Base-by-base conservation (phyloP, 2,888 invertebrate species). In the Volucella bombylans region DNA sequence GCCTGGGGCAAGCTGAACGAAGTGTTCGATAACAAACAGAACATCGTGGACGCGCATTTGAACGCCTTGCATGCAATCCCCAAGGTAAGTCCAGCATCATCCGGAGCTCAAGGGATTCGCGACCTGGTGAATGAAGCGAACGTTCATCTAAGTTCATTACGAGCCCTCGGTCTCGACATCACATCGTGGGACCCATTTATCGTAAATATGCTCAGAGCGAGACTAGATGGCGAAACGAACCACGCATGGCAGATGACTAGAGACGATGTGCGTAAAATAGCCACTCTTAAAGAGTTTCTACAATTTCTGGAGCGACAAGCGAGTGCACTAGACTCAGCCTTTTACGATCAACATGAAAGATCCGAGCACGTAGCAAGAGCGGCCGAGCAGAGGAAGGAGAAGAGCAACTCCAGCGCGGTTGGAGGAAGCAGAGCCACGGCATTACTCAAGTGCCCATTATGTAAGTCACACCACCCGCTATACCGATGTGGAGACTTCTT, bases 41-140 rank as follows among this genome's bases (percentile, higher is more conserved):
- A 49, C n/a, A 49, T 49, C 1, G 62, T 62, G 18, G 62, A 62
- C 12, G 54, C 45, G 0, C 45, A 62, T 62, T 38, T 54, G 8
- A 72, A 62, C 18, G 59, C 61, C 11, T n/a, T 71, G 0, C 71
- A 71, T 23, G 61, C 23, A 10, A 52, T 72, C 8, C 72, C 62
- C 3, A 72, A 61, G 50, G 4, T 72, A 11, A 18, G 49, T 4
- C 15, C 4, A 43, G 64, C 31, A 8, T 18, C 54, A 1, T 54
- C 31, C 18, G 43, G 18, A 15, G 18, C 55, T 9, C 31, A 31
- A 1, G 55, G 14, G 0, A 54, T 68, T 4, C 15, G 45, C 0
- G 68, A 68, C 43, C 23, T 54, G n/a, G 10, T 68, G 4, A 68
- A 68, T 3, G 67, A 64, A 12, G 38, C 14, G 11, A 65, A 65